These are phyloP conservation scores for Pterocles gutturalis DNA, from an alignment of 2,113 vertebrate genomes.

Conservation along the genomic window DNA sequence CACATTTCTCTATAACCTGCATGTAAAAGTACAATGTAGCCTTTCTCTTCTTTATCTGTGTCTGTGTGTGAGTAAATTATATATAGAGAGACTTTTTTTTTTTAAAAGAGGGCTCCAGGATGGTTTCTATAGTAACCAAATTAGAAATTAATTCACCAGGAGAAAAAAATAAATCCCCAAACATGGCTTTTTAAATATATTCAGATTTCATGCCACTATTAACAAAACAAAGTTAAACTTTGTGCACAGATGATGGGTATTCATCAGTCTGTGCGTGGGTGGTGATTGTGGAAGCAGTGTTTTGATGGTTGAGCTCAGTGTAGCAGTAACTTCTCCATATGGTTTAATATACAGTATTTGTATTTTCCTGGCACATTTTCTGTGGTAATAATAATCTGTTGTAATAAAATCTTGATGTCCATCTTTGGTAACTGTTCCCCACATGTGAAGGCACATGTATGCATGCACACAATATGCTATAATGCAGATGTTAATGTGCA, in stretches of 20 bases:
- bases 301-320: constrained; percentile 5
- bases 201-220: constrained; percentile 53
- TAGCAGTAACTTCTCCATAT: constrained; percentile 26
- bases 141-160: constrained; percentile 42
- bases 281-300: not conserved
- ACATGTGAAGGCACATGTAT: not conserved
- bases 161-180: constrained; percentile 33
- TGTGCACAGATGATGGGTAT: constrained; percentile 32
- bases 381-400: not conserved
- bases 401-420: not conserved
- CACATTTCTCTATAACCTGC: not conserved
- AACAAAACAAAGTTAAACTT: constrained; percentile 53
- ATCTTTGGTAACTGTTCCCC: constrained; percentile 47
- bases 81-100: not conserved
- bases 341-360: constrained; percentile 21
- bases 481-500: not conserved
- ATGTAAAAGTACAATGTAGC: not conserved
- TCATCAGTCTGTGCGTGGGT: constrained; percentile 40
- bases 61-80: not conserved
- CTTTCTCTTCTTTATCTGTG: not conserved
- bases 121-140: constrained; percentile 76
- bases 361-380: constrained; percentile 8
- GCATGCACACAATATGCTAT: not conserved
- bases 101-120: constrained; percentile 4
- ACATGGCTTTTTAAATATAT: constrained; percentile 51